A percentile compares a stretch with the other conserved stretches of the same genome.
phyloP scores from a whole-genome alignment of 2,797 vertebrate species.

The Zalophus californianus region DNA sequence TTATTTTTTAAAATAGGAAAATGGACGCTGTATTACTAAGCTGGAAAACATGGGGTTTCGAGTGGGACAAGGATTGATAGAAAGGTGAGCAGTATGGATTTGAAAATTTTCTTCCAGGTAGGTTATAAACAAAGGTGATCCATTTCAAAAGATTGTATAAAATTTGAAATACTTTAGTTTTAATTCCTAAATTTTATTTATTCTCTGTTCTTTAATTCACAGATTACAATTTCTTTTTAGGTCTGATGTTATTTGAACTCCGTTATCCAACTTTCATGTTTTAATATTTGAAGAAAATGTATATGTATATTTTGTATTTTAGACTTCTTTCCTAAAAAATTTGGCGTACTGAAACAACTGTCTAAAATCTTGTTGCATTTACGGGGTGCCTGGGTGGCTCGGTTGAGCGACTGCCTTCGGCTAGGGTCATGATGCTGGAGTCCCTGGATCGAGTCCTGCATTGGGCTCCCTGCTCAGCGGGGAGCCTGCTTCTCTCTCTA shows the following conservation, averaged over 20 bases:
- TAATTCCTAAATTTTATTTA: constrained; percentile 33
- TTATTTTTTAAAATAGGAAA: constrained; percentile 90
- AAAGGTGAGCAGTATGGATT: constrained; percentile 90
- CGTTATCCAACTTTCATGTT: constrained; percentile 15
- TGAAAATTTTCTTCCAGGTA: constrained; percentile 80
- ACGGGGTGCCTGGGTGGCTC: too few relatives aligned
- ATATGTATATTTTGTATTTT: constrained; percentile 6
- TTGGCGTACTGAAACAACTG: not conserved
- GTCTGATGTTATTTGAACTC: constrained; percentile 43
- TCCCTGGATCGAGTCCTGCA: too few relatives aligned
- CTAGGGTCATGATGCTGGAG: too few relatives aligned
- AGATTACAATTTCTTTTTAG: constrained; percentile 47
- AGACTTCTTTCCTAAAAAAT: not conserved
- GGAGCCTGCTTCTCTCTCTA: too few relatives aligned
- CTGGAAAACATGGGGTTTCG: constrained; percentile 97
- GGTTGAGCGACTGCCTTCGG: too few relatives aligned
- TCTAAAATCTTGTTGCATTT: constrained; percentile 18
- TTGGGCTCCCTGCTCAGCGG: too few relatives aligned
- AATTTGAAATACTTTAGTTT: constrained; percentile 43
- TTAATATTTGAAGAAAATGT: constrained; percentile 53
- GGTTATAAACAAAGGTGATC: constrained; percentile 66
- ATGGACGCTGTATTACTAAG: constrained; percentile 94
- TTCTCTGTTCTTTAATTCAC: constrained; percentile 41
- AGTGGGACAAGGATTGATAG: constrained; percentile 96
- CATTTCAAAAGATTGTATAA: constrained; percentile 57